Evolutionary conservation across 2,113 vertebrate genomes (phyloP), one percentile per base, ranked within the genome.

Genomic region (Dinomys branickii): DNA sequence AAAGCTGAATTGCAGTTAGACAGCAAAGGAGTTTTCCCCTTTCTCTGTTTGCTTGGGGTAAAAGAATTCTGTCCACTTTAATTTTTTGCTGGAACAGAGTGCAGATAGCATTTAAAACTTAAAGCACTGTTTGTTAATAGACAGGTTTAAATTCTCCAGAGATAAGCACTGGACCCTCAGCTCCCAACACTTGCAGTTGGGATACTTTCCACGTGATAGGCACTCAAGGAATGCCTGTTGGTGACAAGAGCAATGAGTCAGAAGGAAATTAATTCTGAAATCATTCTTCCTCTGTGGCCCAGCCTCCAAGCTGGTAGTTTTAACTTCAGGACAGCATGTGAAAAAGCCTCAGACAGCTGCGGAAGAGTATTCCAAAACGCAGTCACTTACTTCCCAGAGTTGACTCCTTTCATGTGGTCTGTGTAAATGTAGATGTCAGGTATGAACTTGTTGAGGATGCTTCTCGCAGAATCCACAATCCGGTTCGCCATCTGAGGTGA

Each of bases 361-460:
- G 41, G 12, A 65, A 75, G 71, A 13, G 44, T 28, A 28, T 67
- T 88, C 65, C 77, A 78, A 9, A 91, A 94, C 13, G 44, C 52
- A 67, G 59, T 96, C 97, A 99, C 99, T 99, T 98, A 99, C 99
- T 99, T 99, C 89, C 99, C 99, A 91, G 99, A 99, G 98, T 93
- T 99, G 95, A 97, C 54, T 4, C 99, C 99, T 90, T 99, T 99
- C 99, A 99, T 99, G 96, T 99, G 99, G 98, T 99, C 99, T 0
- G 99, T 99, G 98, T 99, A 98, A 96, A 99, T 99, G 97, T 99
- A 99, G 97, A 99, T 99, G 94, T 99, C 99, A 2, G 99, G 99
- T 50, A 99, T 98, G 92, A 99, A 99, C 96, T 99, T 99, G 98
- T 99, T 99, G 77, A 99, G 98, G 97, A 99, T 87, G 88, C 99